Conservation (phyloP, 2,797 vertebrate species). For the Cuniculus paca region DNA sequence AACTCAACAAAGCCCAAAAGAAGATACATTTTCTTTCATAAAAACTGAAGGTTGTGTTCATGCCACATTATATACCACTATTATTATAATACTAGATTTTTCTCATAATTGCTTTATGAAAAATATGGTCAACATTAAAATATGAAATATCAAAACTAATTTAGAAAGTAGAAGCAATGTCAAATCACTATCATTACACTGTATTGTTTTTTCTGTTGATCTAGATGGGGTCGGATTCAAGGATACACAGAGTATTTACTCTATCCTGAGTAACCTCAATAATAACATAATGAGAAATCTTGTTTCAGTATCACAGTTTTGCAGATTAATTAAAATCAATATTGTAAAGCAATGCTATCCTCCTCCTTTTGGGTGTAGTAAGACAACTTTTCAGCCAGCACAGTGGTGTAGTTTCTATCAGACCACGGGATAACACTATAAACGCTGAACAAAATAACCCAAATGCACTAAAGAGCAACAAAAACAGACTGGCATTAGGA, state of each 20-base stretch:
- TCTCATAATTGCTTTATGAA: not conserved
- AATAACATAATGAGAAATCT: not conserved
- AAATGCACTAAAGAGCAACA: not conserved
- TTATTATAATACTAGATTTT: not conserved
- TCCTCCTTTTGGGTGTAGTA: not conserved
- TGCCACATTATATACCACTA: not conserved
- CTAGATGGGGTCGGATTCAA: not conserved
- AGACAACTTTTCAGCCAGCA: not conserved
- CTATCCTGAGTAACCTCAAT: not conserved
- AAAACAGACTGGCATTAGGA: not conserved
- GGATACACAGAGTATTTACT: not conserved
- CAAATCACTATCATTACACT: not conserved
- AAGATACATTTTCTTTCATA: not conserved
- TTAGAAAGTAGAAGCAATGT: not conserved
- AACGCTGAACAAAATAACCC: not conserved
- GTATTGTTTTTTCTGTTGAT: not conserved
- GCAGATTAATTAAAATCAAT: not conserved
- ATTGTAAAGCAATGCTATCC: not conserved
- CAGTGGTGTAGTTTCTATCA: not conserved
- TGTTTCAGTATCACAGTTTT: not conserved
- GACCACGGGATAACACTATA: not conserved
- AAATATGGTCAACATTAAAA: not conserved
- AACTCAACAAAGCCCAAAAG: not conserved
- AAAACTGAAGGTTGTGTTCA: not conserved
- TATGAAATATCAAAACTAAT: not conserved